A percentile compares a stretch with the other conserved stretches of the same genome.
phyloP scores from a whole-genome alignment of 1,140 invertebrate genomes.

The Eriocheir sinensis region DNA sequence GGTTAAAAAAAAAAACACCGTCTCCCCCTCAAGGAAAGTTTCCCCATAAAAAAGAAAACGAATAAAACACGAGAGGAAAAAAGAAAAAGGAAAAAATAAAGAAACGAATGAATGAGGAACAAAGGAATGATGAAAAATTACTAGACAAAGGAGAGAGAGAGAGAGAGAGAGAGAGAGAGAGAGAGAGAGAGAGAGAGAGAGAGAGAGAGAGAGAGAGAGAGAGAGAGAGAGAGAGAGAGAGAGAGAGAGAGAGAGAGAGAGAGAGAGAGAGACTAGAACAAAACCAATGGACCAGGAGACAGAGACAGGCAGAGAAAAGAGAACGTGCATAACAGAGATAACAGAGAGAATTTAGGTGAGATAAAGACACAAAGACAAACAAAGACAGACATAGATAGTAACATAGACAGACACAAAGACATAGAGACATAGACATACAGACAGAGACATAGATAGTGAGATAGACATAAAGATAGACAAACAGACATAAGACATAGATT shows the following conservation, averaged over 20 bases:
- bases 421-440: slow-evolving; percentile 1
- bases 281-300: too few species aligned
- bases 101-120: neutral
- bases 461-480: neutral
- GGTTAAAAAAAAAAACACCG: neutral
- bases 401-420: slow-evolving; percentile 36
- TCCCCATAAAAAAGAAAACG: neutral
- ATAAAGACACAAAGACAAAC: neutral
- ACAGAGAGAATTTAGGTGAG: too few species aligned
- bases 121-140: too few species aligned
- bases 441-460: neutral
- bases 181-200: neutral
- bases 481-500: neutral
- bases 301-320: too few species aligned
- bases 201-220: neutral
- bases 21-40: too few species aligned
- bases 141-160: neutral
- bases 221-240: neutral
- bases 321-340: too few species aligned
- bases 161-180: neutral
- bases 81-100: neutral
- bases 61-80: neutral
- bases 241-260: slow-evolving; percentile 18
- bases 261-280: slow-evolving; percentile 49
- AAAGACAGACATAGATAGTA: neutral